These are phyloP conservation scores for Sciurus carolinensis DNA, from an alignment of 2,797 vertebrate species.

Conservation along the genomic window DNA sequence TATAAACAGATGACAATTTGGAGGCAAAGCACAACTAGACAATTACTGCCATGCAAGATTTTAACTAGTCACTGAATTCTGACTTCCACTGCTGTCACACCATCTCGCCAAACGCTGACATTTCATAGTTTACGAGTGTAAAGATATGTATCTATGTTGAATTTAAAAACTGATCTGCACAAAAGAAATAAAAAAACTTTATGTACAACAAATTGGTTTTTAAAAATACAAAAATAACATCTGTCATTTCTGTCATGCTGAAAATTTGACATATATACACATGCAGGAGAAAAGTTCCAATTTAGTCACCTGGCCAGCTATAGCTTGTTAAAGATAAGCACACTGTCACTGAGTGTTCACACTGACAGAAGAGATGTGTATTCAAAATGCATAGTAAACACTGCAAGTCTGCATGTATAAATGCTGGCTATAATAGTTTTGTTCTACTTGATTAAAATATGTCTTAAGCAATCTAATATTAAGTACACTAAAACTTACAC, in stretches of 20 bases:
- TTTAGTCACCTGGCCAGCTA: constrained; percentile 74
- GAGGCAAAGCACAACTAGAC: constrained; percentile 73
- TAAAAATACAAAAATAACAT: too few relatives aligned
- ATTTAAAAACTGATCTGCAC: constrained; percentile 88
- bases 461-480: constrained; percentile 77
- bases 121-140: constrained; percentile 84
- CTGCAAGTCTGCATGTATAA: background rate
- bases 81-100: constrained; percentile 64
- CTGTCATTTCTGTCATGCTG: too few relatives aligned
- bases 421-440: too few relatives aligned
- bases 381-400: too few relatives aligned
- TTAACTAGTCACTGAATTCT: constrained; percentile 43
- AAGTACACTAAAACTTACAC: constrained; percentile 83
- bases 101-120: constrained; percentile 86
- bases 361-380: too few relatives aligned
- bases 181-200: constrained; percentile 85
- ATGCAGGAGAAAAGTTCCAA: background rate
- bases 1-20: constrained; percentile 81
- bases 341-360: constrained; percentile 74
- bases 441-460: too few relatives aligned
- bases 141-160: constrained; percentile 75
- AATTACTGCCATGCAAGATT: too few relatives aligned
- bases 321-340: constrained; percentile 81
- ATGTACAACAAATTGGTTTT: too few relatives aligned
- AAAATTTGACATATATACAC: too few relatives aligned